phyloP scores from a whole-genome alignment of 2,888 invertebrate genomes.

The Drosophila maculinotata region DNA sequence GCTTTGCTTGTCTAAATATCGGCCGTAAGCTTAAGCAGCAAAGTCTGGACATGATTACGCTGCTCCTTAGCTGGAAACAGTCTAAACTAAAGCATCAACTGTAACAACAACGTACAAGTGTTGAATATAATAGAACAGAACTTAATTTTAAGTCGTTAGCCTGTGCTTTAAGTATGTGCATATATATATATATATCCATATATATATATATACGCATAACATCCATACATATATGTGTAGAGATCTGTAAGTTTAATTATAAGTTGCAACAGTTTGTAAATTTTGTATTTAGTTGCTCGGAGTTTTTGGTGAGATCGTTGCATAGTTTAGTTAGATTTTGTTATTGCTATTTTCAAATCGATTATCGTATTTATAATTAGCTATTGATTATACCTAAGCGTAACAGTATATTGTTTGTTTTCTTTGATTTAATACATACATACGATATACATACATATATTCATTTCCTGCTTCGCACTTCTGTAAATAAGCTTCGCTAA shows the following conservation, averaged over 20 bases:
- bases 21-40: conserved; percentile 19
- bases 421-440: conserved; percentile 6
- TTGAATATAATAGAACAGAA: conserved; percentile 20
- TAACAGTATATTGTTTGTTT: background rate
- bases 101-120: conserved; percentile 17
- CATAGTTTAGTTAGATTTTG: conserved; percentile 44
- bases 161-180: conserved; percentile 41
- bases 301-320: conserved; percentile 36
- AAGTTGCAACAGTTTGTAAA: conserved; percentile 19
- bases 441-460: background rate
- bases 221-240: conserved; percentile 2
- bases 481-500: conserved; percentile 58
- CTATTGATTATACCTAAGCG: conserved; percentile 37
- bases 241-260: conserved; percentile 19
- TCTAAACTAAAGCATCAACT: conserved; percentile 12
- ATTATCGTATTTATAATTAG: conserved; percentile 31
- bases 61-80: background rate
- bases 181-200: conserved; percentile 10
- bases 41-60: conserved; percentile 12
- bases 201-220: background rate
- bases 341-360: conserved; percentile 46
- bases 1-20: conserved; percentile 8
- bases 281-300: conserved; percentile 30
- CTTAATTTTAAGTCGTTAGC: conserved; percentile 28
- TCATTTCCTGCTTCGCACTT: conserved; percentile 17